Conservation (phyloP, 2,797 vertebrate genomes). For the Thripadectes ignobilis region DNA sequence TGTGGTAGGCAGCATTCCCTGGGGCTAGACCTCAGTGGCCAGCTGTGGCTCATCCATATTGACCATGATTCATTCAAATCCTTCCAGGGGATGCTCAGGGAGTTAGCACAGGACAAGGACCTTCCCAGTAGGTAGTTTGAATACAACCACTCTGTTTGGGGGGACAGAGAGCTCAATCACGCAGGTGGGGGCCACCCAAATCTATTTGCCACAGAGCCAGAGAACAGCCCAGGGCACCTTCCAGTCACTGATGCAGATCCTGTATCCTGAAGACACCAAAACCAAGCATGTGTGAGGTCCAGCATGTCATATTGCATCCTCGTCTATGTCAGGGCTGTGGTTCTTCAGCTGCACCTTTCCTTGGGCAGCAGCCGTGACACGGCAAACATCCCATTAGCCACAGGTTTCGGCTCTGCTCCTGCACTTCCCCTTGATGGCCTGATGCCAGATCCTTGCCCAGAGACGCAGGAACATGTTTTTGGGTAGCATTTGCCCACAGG, state of each 20-base stretch:
- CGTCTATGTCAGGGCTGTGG: not conserved
- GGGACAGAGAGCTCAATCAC: not conserved
- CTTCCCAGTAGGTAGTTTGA: not conserved
- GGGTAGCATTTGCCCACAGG: not conserved
- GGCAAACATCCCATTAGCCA: accelerated
- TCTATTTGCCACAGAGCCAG: not conserved
- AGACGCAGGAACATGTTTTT: not conserved
- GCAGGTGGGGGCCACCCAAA: not conserved
- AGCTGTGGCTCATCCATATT: not conserved
- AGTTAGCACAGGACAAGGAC: not conserved
- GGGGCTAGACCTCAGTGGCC: not conserved
- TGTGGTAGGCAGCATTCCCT: accelerated
- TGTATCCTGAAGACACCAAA: not conserved
- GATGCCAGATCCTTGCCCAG: not conserved
- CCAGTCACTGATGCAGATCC: not conserved
- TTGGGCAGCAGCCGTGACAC: accelerated
- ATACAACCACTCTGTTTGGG: not conserved
- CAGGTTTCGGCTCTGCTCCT: not conserved
- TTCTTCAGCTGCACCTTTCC: not conserved
- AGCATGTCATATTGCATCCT: not conserved
- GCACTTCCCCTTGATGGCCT: accelerated
- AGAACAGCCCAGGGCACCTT: not conserved
- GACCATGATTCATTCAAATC: not conserved
- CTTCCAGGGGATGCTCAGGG: not conserved
- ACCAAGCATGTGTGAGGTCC: not conserved